Percentiles rank a stretch among this genome's conserved stretches.
Conservation (phyloP, 1,140 invertebrate species). For the Notospermus geniculatus region DNA sequence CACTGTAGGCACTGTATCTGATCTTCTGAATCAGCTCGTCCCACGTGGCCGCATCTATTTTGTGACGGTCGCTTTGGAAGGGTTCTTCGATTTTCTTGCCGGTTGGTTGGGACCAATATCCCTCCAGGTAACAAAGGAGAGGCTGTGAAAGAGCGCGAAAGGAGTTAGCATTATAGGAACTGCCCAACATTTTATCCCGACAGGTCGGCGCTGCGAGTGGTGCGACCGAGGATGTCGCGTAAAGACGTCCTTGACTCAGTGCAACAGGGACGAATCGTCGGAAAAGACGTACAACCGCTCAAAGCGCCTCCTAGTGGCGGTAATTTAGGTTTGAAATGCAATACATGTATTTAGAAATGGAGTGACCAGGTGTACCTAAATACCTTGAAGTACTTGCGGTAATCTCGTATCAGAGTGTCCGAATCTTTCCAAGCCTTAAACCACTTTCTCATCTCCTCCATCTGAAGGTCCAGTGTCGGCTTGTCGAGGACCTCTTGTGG, state of each 20-base stretch:
- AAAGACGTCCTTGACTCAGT: too few species aligned
- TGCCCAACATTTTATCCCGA: too few species aligned
- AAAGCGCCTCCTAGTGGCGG: too few species aligned
- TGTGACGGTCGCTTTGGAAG: conserved; percentile 37
- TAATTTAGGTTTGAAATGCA: too few species aligned
- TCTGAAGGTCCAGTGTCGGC: conserved; percentile 18
- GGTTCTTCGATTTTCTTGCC: conserved; percentile 29
- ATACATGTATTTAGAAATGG: too few species aligned
- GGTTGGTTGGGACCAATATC: conserved; percentile 35
- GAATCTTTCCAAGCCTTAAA: conserved; percentile 25
- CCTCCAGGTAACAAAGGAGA: conserved; percentile 44
- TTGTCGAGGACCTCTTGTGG: conserved; percentile 36
- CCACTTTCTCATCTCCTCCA: conserved; percentile 26
- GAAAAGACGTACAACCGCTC: too few species aligned
- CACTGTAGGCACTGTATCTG: conserved; percentile 31
- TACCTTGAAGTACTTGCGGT: conserved; percentile 28
- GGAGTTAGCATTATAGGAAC: too few species aligned
- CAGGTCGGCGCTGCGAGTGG: too few species aligned
- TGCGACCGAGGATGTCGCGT: too few species aligned
- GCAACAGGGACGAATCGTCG: too few species aligned
- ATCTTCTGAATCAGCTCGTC: conserved; percentile 32
- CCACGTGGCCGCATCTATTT: conserved; percentile 33
- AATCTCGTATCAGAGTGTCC: conserved; percentile 21
- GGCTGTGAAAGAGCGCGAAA: conserved; percentile 17
- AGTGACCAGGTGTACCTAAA: too few species aligned